Percentiles rank a stretch among this genome's conserved stretches.
Evolutionary conservation across 2,113 vertebrate genomes (phyloP).

Genomic region (Tor tambroides): DNA sequence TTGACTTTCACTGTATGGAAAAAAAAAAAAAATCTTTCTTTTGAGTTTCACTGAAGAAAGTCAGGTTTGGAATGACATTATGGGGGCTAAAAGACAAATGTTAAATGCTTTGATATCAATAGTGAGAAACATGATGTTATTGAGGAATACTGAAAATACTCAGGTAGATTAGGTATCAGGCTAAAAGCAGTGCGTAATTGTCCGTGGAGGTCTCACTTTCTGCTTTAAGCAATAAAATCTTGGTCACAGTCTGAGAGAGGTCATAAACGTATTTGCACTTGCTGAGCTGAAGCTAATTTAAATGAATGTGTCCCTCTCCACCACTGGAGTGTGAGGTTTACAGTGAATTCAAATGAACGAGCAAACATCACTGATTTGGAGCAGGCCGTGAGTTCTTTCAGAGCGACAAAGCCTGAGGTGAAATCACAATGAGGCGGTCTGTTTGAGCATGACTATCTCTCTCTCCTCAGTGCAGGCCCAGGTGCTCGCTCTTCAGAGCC

Average conservation of each 20-base stretch:
- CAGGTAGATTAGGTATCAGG: background rate
- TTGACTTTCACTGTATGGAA: too few species aligned
- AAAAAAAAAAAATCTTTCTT: too few species aligned
- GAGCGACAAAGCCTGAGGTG: background rate
- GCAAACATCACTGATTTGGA: constrained; percentile 46
- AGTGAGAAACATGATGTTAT: background rate
- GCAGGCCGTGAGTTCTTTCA: constrained; percentile 1
- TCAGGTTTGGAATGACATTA: too few species aligned
- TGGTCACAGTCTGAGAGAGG: constrained; percentile 26
- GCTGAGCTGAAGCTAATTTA: constrained; percentile 48
- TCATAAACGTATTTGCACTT: constrained; percentile 13
- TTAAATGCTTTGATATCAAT: background rate
- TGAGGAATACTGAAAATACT: background rate
- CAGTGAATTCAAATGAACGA: constrained; percentile 35
- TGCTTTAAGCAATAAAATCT: constrained; percentile 19
- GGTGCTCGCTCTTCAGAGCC: constrained; percentile 71
- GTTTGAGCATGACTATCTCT: constrained; percentile 51
- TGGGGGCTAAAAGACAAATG: too few species aligned
- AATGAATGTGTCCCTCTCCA: constrained; percentile 15
- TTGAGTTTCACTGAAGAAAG: too few species aligned
- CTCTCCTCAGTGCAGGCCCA: constrained; percentile 57
- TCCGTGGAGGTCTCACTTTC: background rate
- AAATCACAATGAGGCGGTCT: constrained; percentile 33
- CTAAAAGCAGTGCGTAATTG: background rate
- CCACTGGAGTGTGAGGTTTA: background rate